phyloP scores from a whole-genome alignment of 2,888 invertebrate genomes.

The Syrphus vitripennis region DNA sequence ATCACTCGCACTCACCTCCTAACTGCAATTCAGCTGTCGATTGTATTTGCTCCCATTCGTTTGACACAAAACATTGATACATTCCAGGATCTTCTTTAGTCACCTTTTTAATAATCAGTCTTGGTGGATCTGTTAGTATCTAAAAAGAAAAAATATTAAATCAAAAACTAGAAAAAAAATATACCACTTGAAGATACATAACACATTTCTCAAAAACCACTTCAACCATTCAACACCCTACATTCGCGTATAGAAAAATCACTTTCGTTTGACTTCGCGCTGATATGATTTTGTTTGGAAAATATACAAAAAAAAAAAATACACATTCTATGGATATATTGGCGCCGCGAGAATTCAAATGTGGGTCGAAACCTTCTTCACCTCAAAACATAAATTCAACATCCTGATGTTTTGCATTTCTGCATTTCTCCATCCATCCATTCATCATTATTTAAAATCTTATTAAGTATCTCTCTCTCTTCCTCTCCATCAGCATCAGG shows the following conservation, averaged over 20 bases:
- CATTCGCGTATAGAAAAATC: neutral
- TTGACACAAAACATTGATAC: conserved; percentile 95
- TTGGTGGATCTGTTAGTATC: conserved; percentile 81
- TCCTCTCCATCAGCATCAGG: neutral
- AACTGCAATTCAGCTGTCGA: conserved; percentile 90
- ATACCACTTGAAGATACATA: neutral
- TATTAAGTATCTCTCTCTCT: conserved; percentile 19
- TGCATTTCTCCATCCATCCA: conserved; percentile 13
- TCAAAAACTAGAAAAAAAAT: conserved; percentile 74
- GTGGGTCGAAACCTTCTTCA: conserved; percentile 66
- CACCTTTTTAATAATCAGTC: conserved; percentile 85
- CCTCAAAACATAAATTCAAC: conserved; percentile 62
- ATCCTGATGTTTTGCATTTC: conserved; percentile 42
- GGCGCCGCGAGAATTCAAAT: conserved; percentile 21
- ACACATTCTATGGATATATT: neutral
- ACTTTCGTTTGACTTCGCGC: conserved; percentile 2
- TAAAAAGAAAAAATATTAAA: conserved; percentile 76
- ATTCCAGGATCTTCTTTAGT: conserved; percentile 93
- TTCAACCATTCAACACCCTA: neutral
- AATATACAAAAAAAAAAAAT: conserved; percentile 4
- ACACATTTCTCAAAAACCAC: neutral
- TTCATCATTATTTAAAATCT: conserved; percentile 47
- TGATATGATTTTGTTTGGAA: neutral
- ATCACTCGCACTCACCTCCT: conserved; percentile 85
- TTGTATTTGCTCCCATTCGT: conserved; percentile 92